Percentiles rank a stretch among this genome's conserved stretches.
These are phyloP conservation scores for Ephestia elutella DNA, from an alignment of 1,140 invertebrate species.

Conservation along the genomic window DNA sequence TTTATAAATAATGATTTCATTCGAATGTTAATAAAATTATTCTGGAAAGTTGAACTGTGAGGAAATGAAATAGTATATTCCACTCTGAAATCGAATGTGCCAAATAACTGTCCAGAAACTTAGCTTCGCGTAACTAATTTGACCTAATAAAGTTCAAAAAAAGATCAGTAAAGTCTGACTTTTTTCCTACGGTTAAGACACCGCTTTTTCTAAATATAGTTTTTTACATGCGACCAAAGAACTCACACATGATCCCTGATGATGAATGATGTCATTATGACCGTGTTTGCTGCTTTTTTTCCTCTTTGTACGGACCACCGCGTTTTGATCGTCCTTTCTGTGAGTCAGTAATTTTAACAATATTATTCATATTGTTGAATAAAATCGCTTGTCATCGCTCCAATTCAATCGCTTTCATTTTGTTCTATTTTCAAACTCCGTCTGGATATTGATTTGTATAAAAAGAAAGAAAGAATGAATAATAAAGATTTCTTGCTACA, in stretches of 20 bases:
- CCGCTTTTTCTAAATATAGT: background rate
- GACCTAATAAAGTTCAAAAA: too few species aligned
- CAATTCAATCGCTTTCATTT: conserved; percentile 18
- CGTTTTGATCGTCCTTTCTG: conserved; percentile 31
- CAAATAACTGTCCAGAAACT: too few species aligned
- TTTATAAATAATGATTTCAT: too few species aligned
- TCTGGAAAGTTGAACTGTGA: too few species aligned
- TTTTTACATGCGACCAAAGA: background rate
- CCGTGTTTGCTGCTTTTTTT: conserved; percentile 21
- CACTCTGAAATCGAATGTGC: too few species aligned
- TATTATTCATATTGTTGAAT: conserved; percentile 22
- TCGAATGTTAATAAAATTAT: too few species aligned
- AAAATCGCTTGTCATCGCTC: conserved; percentile 29
- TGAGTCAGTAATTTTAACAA: conserved; percentile 34
- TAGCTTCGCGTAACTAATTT: too few species aligned
- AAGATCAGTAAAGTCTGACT: too few species aligned
- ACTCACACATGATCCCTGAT: conserved; percentile 14
- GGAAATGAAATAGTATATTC: too few species aligned
- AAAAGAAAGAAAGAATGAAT: background rate
- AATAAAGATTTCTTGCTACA: background rate
- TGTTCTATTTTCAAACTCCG: conserved; percentile 5
- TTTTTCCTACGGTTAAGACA: too few species aligned
- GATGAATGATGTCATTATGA: conserved; percentile 33
- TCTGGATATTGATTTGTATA: conserved; percentile 15
- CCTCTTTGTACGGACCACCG: conserved; percentile 31